These are phyloP conservation scores for Sigmodon hispidus DNA, from an alignment of 2,113 vertebrate species.

Conservation along the genomic window DNA sequence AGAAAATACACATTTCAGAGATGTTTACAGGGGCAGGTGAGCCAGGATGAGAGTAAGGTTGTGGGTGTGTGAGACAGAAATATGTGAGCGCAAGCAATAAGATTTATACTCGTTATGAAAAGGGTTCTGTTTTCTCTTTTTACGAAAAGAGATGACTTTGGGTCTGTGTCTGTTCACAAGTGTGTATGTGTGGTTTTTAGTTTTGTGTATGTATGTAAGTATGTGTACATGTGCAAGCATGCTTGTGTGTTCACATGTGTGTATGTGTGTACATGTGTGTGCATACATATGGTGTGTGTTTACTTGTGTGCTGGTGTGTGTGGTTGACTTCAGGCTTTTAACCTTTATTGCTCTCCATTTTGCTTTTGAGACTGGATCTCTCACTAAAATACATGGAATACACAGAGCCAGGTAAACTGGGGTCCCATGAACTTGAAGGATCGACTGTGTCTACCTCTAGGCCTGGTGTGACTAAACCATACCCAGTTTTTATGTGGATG, in stretches of 20 bases:
- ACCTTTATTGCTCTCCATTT: not conserved
- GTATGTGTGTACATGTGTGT: not conserved
- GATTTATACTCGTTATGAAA: not conserved
- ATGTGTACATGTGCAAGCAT: not conserved
- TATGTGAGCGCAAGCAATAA: not conserved
- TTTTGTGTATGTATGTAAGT: no score
- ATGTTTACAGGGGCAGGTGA: slow-evolving; percentile 45
- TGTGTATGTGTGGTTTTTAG: not conserved
- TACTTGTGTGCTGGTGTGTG: not conserved
- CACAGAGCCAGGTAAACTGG: not conserved
- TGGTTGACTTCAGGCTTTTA: not conserved
- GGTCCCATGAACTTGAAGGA: not conserved
- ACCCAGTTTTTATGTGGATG: not conserved
- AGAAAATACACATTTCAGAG: slow-evolving; percentile 71
- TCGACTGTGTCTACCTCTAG: not conserved
- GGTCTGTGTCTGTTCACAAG: not conserved
- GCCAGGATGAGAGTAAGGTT: not conserved
- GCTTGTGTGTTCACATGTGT: not conserved
- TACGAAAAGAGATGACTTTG: not conserved
- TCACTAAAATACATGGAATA: not conserved
- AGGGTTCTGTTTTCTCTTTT: not conserved
- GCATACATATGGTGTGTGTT: not conserved
- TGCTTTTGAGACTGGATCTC: not conserved
- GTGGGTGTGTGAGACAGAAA: slow-evolving; percentile 26
- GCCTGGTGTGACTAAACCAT: no score